phyloP scores from a whole-genome alignment of 1,140 invertebrate genomes.

The Apis dorsata region DNA sequence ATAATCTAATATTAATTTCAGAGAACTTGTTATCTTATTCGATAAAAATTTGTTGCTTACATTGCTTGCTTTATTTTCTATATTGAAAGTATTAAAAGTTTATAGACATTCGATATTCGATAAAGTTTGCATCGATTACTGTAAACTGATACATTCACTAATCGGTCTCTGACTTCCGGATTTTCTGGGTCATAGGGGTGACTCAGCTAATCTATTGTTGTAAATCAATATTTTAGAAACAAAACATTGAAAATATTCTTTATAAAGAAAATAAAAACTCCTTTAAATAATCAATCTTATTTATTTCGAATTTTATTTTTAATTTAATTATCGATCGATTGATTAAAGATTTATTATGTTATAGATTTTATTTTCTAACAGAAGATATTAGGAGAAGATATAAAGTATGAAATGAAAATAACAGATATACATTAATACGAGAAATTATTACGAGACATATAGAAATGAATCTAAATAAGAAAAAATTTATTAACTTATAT shows the following conservation, averaged over 20 bases:
- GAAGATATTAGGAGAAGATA: too few relatives aligned
- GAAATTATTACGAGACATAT: too few relatives aligned
- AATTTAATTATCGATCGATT: background rate
- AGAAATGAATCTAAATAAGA: background rate
- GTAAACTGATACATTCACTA: background rate
- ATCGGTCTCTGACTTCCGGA: slow-evolving; percentile 18
- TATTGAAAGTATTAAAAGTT: background rate
- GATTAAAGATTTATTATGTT: background rate
- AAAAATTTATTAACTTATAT: background rate
- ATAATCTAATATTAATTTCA: background rate
- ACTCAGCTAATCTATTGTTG: slow-evolving; percentile 11
- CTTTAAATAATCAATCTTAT: background rate
- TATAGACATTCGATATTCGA: background rate
- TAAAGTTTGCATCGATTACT: background rate
- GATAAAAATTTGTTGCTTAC: background rate
- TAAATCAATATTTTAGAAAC: slow-evolving; percentile 25
- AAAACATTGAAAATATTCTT: background rate
- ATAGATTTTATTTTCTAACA: background rate
- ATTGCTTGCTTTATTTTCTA: background rate
- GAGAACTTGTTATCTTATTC: background rate
- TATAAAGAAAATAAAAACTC: background rate
- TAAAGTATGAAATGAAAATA: background rate
- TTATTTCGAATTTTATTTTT: too few relatives aligned
- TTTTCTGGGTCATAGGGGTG: slow-evolving; percentile 21
- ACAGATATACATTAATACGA: background rate